phyloP scores from a whole-genome alignment of 2,888 invertebrate genomes.

The Dastarcus helophoroides region DNA sequence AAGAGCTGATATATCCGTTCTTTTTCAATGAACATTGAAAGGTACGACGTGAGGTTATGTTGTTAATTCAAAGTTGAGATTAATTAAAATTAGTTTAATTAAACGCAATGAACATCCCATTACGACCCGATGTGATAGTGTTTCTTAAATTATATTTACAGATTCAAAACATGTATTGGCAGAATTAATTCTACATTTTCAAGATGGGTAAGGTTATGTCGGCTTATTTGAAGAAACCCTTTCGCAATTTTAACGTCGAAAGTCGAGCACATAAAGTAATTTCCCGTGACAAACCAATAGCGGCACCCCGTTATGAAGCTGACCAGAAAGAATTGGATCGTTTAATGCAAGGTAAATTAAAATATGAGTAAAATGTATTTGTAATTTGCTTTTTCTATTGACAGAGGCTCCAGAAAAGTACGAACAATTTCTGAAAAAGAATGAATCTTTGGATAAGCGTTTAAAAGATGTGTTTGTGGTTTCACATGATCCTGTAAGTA shows the following conservation, averaged over 20 bases:
- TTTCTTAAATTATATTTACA: too few species aligned
- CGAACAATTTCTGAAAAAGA: conserved; percentile 50
- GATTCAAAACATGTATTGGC: background rate
- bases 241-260: conserved; percentile 62
- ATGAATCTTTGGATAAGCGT: conserved; percentile 48
- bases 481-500: too few species aligned
- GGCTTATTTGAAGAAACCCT: conserved; percentile 42
- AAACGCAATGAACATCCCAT: too few species aligned
- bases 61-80: too few species aligned
- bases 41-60: too few species aligned
- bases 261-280: conserved; percentile 62
- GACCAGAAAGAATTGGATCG: conserved; percentile 52
- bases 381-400: conserved; percentile 1
- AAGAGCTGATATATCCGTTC: too few species aligned
- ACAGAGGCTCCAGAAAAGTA: conserved; percentile 51
- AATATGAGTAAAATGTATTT: conserved; percentile 10
- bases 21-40: too few species aligned
- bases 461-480: conserved; percentile 65
- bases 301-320: conserved; percentile 58
- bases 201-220: conserved; percentile 58
- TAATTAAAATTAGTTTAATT: too few species aligned
- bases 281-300: conserved; percentile 44
- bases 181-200: background rate
- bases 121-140: too few species aligned
- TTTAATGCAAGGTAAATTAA: conserved; percentile 41